These are phyloP conservation scores for Charadrius vociferus DNA, from an alignment of 2,113 vertebrate genomes.

Conservation along the genomic window DNA sequence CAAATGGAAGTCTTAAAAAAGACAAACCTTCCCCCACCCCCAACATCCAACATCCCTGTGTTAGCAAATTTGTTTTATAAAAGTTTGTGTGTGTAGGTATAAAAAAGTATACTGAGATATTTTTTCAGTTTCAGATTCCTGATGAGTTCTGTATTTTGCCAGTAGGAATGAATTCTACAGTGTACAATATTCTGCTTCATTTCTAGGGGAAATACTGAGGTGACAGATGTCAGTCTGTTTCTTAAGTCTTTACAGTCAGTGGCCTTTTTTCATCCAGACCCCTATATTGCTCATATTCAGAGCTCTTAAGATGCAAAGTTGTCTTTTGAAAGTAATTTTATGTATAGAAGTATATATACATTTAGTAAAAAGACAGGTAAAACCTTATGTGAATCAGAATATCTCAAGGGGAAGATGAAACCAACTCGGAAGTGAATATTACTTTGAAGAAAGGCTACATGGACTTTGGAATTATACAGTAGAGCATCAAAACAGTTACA, in stretches of 20 bases:
- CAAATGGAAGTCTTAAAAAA: not conserved
- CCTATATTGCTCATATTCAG: constrained; percentile 37
- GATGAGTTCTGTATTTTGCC: constrained; percentile 14
- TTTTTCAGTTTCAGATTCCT: not conserved
- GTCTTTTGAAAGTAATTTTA: constrained; percentile 29
- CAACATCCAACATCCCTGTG: not conserved
- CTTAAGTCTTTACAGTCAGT: constrained; percentile 60
- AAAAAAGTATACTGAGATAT: not conserved
- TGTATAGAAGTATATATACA: not conserved
- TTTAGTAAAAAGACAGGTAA: constrained; percentile 39
- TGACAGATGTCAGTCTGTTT: constrained; percentile 18
- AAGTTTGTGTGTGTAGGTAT: not conserved
- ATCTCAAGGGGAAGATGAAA: constrained; percentile 69
- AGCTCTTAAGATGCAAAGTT: constrained; percentile 17
- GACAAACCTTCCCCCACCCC: not conserved
- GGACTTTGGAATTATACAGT: constrained; percentile 10
- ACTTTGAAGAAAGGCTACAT: constrained; percentile 31
- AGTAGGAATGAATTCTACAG: not conserved
- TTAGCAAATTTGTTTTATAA: not conserved
- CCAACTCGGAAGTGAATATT: not conserved
- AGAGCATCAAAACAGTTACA: constrained; percentile 16
- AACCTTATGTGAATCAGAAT: constrained; percentile 65
- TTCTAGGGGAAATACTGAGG: constrained; percentile 47
- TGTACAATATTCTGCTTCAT: not conserved
- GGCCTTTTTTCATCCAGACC: constrained; percentile 25